These are phyloP conservation scores for Oxyruncus cristatus DNA, from an alignment of 2,113 vertebrate genomes.

Conservation along the genomic window DNA sequence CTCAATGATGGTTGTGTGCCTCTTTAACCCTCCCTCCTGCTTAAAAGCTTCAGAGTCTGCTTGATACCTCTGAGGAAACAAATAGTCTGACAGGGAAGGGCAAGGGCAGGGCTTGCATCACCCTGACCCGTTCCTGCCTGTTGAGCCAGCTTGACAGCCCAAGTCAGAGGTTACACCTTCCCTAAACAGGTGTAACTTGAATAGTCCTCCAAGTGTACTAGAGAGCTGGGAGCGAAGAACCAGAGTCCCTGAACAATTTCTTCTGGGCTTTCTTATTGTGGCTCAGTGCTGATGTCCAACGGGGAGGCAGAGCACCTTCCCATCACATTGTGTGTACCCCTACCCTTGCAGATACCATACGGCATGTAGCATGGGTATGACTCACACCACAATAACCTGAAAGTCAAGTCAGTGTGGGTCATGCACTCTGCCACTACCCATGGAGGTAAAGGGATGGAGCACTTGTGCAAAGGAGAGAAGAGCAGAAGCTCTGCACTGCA, in stretches of 20 bases:
- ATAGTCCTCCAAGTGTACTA: not conserved
- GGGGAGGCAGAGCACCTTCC: not conserved
- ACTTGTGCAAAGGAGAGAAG: not conserved
- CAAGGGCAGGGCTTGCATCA: constrained; percentile 42
- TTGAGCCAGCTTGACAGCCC: constrained; percentile 54
- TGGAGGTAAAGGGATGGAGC: not conserved
- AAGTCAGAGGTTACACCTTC: constrained; percentile 54
- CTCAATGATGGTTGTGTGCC: not conserved
- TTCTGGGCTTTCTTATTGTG: not conserved
- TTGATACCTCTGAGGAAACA: constrained; percentile 10
- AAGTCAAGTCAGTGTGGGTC: not conserved
- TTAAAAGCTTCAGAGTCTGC: not conserved
- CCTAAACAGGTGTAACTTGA: constrained; percentile 49
- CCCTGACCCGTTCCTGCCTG: constrained; percentile 35
- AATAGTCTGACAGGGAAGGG: constrained; percentile 57
- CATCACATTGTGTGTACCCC: not conserved
- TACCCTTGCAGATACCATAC: not conserved
- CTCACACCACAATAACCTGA: not conserved
- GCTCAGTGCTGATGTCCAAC: not conserved
- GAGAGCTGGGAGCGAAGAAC: not conserved
- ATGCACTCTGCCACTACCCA: not conserved
- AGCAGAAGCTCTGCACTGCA: not conserved
- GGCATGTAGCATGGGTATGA: not conserved
- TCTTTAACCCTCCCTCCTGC: not conserved
- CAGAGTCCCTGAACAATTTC: not conserved